phyloP scores from a whole-genome alignment of 2,113 vertebrate genomes.

The Sylvilagus bachmani region DNA sequence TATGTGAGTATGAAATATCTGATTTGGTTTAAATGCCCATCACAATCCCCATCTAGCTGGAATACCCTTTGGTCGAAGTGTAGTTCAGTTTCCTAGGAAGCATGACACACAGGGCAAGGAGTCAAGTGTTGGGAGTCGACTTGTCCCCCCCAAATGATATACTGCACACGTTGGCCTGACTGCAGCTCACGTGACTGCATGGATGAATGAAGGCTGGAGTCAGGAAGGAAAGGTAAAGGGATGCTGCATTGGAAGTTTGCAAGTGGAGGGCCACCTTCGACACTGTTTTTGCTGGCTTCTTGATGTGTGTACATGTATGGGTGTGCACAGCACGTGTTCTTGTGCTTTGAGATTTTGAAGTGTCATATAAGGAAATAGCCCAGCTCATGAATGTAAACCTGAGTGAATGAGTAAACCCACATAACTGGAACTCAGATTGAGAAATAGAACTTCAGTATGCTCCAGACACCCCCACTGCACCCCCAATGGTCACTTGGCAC shows the following conservation, averaged over 20 bases:
- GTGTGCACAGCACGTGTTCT: background rate
- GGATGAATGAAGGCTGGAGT: background rate
- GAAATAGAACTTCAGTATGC: background rate
- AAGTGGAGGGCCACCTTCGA: background rate
- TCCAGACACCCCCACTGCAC: background rate
- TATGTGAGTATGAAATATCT: conserved; percentile 63
- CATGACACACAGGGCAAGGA: background rate
- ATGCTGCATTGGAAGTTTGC: background rate
- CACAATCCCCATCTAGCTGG: conserved; percentile 33
- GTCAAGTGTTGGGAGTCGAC: background rate
- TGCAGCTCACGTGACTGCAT: background rate
- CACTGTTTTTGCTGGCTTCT: background rate
- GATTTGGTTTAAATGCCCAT: conserved; percentile 37
- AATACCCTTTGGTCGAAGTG: background rate
- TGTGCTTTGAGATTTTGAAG: background rate
- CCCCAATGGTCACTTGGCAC: background rate
- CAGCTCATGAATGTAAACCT: background rate
- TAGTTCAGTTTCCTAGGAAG: background rate
- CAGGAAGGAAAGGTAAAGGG: too few relatives aligned
- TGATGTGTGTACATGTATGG: background rate
- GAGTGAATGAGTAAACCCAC: background rate
- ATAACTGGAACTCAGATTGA: background rate
- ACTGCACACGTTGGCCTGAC: background rate
- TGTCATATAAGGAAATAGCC: background rate
- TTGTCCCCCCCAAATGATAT: background rate